Evolutionary conservation across 2,888 invertebrate species (phyloP), one percentile per base, ranked within the genome.

Genomic region (Cristatella mucedo): DNA sequence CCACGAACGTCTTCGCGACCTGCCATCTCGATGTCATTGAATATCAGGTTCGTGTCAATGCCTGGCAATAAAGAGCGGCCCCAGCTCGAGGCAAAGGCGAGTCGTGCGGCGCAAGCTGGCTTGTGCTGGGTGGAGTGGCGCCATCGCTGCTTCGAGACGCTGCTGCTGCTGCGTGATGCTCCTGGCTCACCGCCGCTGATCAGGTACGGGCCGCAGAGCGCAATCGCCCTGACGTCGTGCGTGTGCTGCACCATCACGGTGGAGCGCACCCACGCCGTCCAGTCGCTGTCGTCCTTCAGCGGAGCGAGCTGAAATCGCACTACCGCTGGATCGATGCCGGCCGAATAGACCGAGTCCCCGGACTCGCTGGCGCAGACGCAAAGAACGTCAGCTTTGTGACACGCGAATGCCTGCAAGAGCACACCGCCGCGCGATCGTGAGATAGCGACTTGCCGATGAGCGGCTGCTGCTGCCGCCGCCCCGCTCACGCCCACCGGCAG

Each of bases 161-260:
- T 20, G 24, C 29, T 13, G 7, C n/a, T n/a, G n/a, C n/a, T n/a
- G n/a, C n/a, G n/a, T n/a, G n/a, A n/a, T n/a, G n/a, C 26, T n/a
- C 9, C 26, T 11, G 9, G 26, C 9, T 11, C 26, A 26, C n/a
- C 26, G 43, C 78, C 82, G 1, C 86, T 84, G 51, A 80, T 74
- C 15, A 87, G 68, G 54, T 73, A 74, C 4, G 75, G 71, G 7
- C 72, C 74, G 37, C 73, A 69, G 29, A 78, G 68, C 2, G 74
- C 69, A 38, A 89, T 63, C 1, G 77, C 74, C 52, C 80, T 74
- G 1, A 91, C 83, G 67, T 87, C 87, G 61, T 91, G 85, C 34
- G 78, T 77, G 62, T 91, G 89, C 37, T 82, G 75, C 53, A 74
- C 73, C 43, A 82, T 73, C 48, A 82, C 79, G 5, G 80, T 72